Base-by-base conservation (phyloP, 2,113 vertebrate genomes). In the Rhinolophus ferrumequinum region DNA sequence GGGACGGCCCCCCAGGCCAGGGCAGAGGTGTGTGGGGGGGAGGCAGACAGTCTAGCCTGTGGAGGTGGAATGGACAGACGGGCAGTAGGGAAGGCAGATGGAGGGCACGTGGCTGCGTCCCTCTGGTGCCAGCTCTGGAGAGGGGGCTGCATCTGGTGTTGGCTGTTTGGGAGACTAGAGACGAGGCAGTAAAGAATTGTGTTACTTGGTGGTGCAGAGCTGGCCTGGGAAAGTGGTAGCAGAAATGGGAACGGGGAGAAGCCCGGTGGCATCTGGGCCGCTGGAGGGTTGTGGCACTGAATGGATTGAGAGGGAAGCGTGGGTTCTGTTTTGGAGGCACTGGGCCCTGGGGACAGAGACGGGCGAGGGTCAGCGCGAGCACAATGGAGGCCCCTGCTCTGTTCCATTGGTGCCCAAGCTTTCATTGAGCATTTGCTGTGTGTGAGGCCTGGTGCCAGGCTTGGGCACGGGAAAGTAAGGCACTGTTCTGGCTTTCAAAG, bases 81-180 rank as follows among this genome's bases (percentile, higher is more conserved):
- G 8, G 54, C 15, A 76, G 60, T 0, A 1, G 0, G n/a, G 28
- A 70, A 72, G 8, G 60, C 50, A 13, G 75, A 14, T 16, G 14
- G 15, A 3, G 8, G 44, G 64, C 26, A 3, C 9, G 0, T 2
- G 2, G 38, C 79, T 76, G 9, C 1, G 1, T 35, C 44, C 35
- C 9, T 70, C 35, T 28, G 3, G 11, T 18, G 19, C 15, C 11
- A 19, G 56, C 38, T 79, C 35, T 77, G n/a, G 64, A 52, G 54
- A 15, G 22, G 21, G 12, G 54, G 4, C 56, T 14, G 14, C 0
- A 0, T 7, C 26, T 54, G 14, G 6, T 14, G 22, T 35, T 33
- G 30, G 16, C 52, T 30, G 8, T 18, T 47, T 76, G 50, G 84
- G n/a, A 88, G 33, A 38, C 30, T 7, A 6, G 26, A 88, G 67